Conservation (phyloP, 2,113 vertebrate species). For the Phylloscopus trochilus region DNA sequence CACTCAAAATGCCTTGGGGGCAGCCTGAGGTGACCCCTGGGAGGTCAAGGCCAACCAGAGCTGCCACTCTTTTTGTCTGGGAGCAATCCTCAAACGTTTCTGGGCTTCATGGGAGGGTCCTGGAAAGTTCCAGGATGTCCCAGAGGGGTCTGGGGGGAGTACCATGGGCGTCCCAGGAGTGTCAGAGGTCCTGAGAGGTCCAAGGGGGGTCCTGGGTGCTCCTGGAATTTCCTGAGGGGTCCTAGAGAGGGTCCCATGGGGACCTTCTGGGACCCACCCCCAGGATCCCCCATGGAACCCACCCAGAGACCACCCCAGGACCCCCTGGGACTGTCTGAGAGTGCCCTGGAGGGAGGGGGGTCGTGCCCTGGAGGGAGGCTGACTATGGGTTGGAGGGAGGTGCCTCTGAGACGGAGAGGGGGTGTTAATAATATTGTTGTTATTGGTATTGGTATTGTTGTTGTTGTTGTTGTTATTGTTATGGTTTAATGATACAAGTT, state of each 20-base stretch:
- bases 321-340: background rate
- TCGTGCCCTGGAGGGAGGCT: background rate
- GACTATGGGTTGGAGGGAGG: background rate
- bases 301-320: background rate
- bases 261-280: background rate
- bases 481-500: background rate
- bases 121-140: background rate
- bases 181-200: no score
- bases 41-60: background rate
- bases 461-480: accelerated
- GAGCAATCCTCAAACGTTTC: background rate
- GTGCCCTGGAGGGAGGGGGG: background rate
- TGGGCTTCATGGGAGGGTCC: background rate
- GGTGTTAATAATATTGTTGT: background rate
- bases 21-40: background rate
- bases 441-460: no score
- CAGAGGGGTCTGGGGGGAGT: accelerated
- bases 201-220: background rate
- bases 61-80: background rate
- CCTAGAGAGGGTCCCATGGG: background rate
- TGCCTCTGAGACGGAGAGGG: background rate
- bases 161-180: no score
- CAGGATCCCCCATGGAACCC: background rate
- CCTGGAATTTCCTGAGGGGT: background rate
- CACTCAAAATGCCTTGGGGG: background rate